Conservation (phyloP, 2,113 vertebrate species). For the Gila orcuttii region DNA sequence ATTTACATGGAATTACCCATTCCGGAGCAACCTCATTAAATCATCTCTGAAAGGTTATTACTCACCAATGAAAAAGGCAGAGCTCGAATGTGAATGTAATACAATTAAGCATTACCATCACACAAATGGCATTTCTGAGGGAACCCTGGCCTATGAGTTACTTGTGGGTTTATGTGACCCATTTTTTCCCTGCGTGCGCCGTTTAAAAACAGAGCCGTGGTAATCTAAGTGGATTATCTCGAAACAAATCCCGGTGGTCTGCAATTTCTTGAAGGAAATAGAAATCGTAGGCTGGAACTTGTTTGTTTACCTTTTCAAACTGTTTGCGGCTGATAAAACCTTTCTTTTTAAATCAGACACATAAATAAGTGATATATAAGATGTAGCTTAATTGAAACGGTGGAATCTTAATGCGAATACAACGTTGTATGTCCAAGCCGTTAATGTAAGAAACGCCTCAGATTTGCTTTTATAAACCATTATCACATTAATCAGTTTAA, state of each 20-base stretch:
- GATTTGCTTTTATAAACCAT: constrained; percentile 27
- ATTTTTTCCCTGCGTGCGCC: constrained; percentile 35
- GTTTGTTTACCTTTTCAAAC: constrained; percentile 70
- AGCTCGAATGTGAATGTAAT: constrained; percentile 51
- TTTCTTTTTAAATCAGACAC: neutral
- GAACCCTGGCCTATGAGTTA: constrained; percentile 44
- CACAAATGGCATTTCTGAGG: constrained; percentile 41
- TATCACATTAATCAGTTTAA: constrained; percentile 16
- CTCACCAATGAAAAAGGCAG: constrained; percentile 52
- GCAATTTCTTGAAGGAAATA: constrained; percentile 75
- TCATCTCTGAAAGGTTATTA: constrained; percentile 62
- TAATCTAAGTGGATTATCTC: constrained; percentile 83
- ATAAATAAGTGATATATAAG: neutral
- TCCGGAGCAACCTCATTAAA: constrained; percentile 60
- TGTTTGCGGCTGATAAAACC: constrained; percentile 18
- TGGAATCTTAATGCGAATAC: neutral
- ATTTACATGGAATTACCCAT: constrained; percentile 60
- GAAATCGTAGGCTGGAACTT: constrained; percentile 61
- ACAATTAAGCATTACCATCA: constrained; percentile 48
- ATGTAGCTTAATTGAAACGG: neutral
- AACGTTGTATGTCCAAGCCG: neutral
- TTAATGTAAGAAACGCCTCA: neutral
- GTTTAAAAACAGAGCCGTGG: constrained; percentile 75
- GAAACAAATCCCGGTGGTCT: constrained; percentile 79
- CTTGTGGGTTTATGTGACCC: constrained; percentile 57